Conservation (phyloP, 1,140 invertebrate species). For the Acyrthosiphon pisum region DNA sequence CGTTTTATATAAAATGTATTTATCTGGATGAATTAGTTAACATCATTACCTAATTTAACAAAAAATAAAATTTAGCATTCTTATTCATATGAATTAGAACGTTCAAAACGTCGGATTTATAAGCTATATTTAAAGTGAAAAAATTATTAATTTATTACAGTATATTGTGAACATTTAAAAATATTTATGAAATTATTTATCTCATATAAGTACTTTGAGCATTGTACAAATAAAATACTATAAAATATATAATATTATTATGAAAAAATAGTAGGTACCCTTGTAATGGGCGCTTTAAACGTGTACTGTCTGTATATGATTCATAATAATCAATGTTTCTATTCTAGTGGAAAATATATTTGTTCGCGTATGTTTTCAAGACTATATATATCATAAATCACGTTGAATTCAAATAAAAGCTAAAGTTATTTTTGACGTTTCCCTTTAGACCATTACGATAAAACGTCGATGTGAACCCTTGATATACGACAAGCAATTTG, state of each 20-base stretch:
- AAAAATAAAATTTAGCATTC: background rate
- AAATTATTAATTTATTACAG: background rate
- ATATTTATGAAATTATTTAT: background rate
- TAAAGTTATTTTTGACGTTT: background rate
- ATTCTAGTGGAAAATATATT: constrained; percentile 15
- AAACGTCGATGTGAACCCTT: background rate
- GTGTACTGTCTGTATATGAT: background rate
- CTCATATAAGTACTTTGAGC: background rate
- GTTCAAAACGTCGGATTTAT: background rate
- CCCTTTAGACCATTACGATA: background rate
- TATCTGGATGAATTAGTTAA: background rate
- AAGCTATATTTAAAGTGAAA: background rate
- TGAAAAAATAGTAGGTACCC: background rate
- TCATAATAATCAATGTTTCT: constrained; percentile 7
- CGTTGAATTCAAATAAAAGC: constrained; percentile 15
- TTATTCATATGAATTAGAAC: background rate
- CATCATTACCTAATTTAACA: background rate
- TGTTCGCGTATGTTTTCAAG: background rate
- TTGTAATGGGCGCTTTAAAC: background rate
- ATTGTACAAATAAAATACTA: background rate
- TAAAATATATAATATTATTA: background rate
- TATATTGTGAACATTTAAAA: background rate
- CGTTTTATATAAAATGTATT: background rate
- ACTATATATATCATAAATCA: background rate
- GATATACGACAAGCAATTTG: constrained; percentile 9